Percentiles rank a stretch among this genome's conserved stretches.
Conservation (phyloP, 1,140 invertebrate species). For the Littorina saxatilis region DNA sequence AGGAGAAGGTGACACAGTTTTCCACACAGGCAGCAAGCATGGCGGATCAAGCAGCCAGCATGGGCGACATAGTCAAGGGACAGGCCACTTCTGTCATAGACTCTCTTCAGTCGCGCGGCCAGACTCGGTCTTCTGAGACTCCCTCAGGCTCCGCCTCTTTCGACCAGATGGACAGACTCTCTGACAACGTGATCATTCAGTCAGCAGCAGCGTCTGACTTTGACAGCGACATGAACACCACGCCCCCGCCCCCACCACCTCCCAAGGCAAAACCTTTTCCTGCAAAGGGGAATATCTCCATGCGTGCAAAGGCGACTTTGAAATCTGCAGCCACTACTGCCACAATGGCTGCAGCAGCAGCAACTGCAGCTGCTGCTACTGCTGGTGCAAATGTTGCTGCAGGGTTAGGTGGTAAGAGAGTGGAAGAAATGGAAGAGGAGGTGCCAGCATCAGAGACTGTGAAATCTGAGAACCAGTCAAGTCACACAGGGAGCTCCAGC, state of each 20-base stretch:
- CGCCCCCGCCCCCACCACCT: no score
- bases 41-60: conserved; percentile 9
- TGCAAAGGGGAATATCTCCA: no score
- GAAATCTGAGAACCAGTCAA: conserved; percentile 5
- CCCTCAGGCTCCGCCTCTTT: neutral
- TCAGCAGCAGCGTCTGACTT: neutral
- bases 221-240: no score
- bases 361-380: neutral
- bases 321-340: neutral
- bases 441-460: no score
- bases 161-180: neutral
- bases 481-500: no score
- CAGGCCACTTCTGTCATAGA: conserved; percentile 49
- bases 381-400: neutral
- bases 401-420: no score
- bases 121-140: neutral
- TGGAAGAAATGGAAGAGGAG: no score
- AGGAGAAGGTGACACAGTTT: conserved; percentile 51
- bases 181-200: conserved; percentile 30
- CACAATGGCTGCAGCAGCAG: neutral
- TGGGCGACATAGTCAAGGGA: conserved; percentile 21
- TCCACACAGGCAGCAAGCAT: conserved; percentile 32
- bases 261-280: no score
- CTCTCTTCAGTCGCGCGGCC: conserved; percentile 32
- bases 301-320: no score